Evolutionary conservation across 2,888 invertebrate species (phyloP).

Genomic region (Eilema griseolum): DNA sequence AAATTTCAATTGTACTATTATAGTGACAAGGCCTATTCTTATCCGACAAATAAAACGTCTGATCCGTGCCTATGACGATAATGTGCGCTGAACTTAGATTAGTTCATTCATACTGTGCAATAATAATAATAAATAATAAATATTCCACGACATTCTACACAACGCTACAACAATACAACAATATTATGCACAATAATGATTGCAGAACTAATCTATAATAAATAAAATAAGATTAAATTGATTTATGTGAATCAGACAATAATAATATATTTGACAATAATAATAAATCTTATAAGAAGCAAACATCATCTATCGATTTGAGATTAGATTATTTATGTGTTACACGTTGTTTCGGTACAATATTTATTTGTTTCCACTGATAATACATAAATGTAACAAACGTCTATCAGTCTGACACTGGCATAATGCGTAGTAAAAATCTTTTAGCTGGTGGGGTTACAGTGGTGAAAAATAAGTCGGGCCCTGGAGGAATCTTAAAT

Average conservation of each 20-base stretch:
- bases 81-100: no score
- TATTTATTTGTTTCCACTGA: not conserved
- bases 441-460: not conserved
- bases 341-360: not conserved
- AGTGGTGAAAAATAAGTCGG: no score
- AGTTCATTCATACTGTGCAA: no score
- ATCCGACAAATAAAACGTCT: no score
- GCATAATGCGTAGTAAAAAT: not conserved
- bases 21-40: no score
- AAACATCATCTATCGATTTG: not conserved
- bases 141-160: no score
- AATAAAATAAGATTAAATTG: not conserved
- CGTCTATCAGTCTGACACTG: not conserved
- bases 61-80: no score
- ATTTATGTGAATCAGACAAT: not conserved
- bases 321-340: slow-evolving; percentile 1
- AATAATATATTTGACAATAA: not conserved
- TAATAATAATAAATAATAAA: no score
- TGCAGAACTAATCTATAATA: not conserved
- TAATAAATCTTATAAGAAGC: not conserved
- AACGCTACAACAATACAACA: no score
- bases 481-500: no score
- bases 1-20: no score
- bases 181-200: not conserved
- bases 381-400: not conserved